Evolutionary conservation across 2,797 vertebrate genomes (phyloP), one percentile per base, ranked within the genome.

Genomic region (Perodicticus potto): DNA sequence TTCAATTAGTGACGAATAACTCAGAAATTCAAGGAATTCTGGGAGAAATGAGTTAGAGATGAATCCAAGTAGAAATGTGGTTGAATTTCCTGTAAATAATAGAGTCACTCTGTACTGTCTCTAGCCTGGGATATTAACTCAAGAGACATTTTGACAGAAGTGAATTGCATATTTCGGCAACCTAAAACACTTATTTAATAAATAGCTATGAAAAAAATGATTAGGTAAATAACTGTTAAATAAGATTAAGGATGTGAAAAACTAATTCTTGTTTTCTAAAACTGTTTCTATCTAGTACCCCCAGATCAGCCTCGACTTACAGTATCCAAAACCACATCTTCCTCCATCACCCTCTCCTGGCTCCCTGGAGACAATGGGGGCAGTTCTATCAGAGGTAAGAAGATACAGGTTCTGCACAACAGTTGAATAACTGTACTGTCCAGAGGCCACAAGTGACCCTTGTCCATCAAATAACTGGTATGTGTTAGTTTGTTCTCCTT

Each of bases 231-330:
- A 96, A 96, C 94, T 97, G 89, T 57, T 77, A 78, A 61, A 3
- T 70, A 89, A 89, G 81, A 84, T 34, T 77, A 94, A 92, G 70
- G 93, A 96, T 3, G 37, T 5, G 0, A 95, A 96, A 97, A 97
- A 98, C 97, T 49, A 97, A 97, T 97, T 97, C 97, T 82, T 98
- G 78, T 98, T 96, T 98, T 43, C 97, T 97, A 95, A 98, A 97
- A 93, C 96, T 91, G 29, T 95, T 97, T 96, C 94, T 34, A 11
- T 96, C 85, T 97, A 99, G 99, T 99, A 93, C 99, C 99, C 92
- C 99, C 99, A 82, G 99, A 99, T 98, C 99, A 99, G 97, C 99
- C 99, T 57, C 99, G 99, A 88, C 99, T 99, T 90, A 99, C 99
- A 0, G 99, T 99, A 91, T 99, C 99, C 97, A 99, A 99, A 99